Evolutionary conservation across 2,113 vertebrate species (phyloP).

Genomic region (Merops nubicus): DNA sequence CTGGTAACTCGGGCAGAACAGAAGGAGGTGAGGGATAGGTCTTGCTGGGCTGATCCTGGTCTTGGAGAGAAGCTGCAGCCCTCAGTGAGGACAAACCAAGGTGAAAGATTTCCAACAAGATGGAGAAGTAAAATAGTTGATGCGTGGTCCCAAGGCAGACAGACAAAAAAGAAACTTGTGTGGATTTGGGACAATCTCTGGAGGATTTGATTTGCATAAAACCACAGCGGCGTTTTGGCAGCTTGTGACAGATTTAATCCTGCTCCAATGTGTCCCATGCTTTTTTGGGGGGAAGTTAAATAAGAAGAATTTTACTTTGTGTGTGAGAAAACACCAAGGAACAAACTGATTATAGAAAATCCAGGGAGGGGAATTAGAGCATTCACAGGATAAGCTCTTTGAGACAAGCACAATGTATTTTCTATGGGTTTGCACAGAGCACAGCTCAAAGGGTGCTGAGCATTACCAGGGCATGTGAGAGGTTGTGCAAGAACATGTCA

Average conservation of each 20-base stretch:
- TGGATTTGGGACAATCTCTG: conserved; percentile 14
- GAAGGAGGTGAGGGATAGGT: not conserved
- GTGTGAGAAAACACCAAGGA: conserved; percentile 22
- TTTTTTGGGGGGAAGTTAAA: conserved; percentile 7
- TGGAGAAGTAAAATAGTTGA: not conserved
- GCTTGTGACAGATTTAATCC: conserved; percentile 46
- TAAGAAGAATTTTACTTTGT: not conserved
- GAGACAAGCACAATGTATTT: conserved; percentile 41
- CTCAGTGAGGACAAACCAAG: not conserved
- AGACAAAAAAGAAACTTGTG: not conserved
- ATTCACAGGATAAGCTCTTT: conserved; percentile 46
- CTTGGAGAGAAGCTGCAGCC: not conserved
- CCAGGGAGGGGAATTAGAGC: conserved; percentile 34
- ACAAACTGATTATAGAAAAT: conserved; percentile 56
- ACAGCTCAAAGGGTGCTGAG: not conserved
- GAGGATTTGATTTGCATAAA: conserved; percentile 38
- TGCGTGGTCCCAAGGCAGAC: not conserved
- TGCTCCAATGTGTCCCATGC: not conserved
- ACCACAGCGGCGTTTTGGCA: not conserved
- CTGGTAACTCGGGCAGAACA: not conserved
- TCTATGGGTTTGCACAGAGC: not conserved
- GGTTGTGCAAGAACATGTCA: conserved; percentile 36
- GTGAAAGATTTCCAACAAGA: not conserved
- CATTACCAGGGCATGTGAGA: conserved; percentile 44
- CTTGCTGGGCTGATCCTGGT: not conserved